phyloP scores from a whole-genome alignment of 2,888 invertebrate species.

The Fabriciana adippe region DNA sequence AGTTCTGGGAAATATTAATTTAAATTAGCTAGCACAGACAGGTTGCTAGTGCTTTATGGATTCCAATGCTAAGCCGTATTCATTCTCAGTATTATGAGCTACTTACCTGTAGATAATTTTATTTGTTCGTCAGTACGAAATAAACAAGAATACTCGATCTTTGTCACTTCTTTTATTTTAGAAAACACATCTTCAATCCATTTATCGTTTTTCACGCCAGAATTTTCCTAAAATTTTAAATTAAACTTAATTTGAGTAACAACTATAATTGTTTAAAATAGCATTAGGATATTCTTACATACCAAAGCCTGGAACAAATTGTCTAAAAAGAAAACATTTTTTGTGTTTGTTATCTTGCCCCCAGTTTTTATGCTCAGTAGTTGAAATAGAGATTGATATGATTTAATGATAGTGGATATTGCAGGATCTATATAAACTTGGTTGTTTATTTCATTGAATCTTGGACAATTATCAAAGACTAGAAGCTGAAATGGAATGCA shows the following conservation, averaged over 20 bases:
- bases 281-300: slow-evolving; percentile 35
- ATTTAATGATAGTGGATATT: slow-evolving; percentile 51
- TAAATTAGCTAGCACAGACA: too few species aligned
- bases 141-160: slow-evolving; percentile 66
- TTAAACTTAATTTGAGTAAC: background rate
- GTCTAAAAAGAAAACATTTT: slow-evolving; percentile 71
- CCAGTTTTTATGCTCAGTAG: slow-evolving; percentile 57
- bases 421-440: slow-evolving; percentile 57
- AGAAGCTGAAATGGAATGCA: slow-evolving; percentile 58
- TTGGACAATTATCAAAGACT: slow-evolving; percentile 70
- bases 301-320: slow-evolving; percentile 76
- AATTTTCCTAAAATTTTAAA: slow-evolving; percentile 54
- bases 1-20: too few species aligned
- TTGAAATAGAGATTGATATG: slow-evolving; percentile 57
- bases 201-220: slow-evolving; percentile 25
- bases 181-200: slow-evolving; percentile 62
- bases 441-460: slow-evolving; percentile 57
- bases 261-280: background rate
- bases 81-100: background rate
- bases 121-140: slow-evolving; percentile 61
- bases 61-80: background rate
- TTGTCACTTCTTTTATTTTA: slow-evolving; percentile 69
- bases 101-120: slow-evolving; percentile 63
- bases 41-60: too few species aligned
- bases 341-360: slow-evolving; percentile 64